A percentile compares a stretch with the other conserved stretches of the same genome.
phyloP scores from a whole-genome alignment of 1,140 invertebrate species.

The Hycleus cichorii region DNA sequence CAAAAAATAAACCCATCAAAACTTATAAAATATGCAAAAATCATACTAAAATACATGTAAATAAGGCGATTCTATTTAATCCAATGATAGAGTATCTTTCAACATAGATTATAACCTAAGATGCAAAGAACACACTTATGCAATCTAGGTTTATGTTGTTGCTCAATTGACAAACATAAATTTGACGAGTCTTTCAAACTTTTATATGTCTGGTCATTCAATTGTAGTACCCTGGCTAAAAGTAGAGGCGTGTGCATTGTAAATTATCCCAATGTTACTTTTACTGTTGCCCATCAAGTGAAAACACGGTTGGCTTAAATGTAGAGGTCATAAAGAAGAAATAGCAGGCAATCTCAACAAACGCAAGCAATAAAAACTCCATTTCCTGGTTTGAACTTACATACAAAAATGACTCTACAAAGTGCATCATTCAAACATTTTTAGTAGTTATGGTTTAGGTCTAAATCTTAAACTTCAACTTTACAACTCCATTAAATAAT shows the following conservation, averaged over 20 bases:
- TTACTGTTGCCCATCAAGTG: slow-evolving; percentile 13
- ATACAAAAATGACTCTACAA: no score
- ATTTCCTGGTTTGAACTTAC: not conserved
- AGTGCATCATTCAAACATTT: no score
- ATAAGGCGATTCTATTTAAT: no score
- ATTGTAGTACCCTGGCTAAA: slow-evolving; percentile 9
- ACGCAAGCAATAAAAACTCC: slow-evolving; percentile 8
- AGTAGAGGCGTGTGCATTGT: slow-evolving; percentile 17
- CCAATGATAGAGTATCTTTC: no score
- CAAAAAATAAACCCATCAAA: no score
- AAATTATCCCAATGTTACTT: slow-evolving; percentile 19
- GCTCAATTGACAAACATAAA: slow-evolving; percentile 9
- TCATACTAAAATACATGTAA: no score
- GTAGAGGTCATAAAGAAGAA: slow-evolving; percentile 14
- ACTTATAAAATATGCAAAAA: no score
- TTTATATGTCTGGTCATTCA: slow-evolving; percentile 16
- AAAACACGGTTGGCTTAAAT: slow-evolving; percentile 15
- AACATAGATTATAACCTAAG: no score
- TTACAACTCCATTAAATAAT: no score
- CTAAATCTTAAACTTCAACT: no score
- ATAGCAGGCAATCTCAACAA: slow-evolving; percentile 12
- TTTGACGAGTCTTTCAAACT: slow-evolving; percentile 8
- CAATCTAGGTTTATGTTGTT: not conserved
- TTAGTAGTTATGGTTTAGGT: no score
- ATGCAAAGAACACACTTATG: no score